A percentile compares a stretch with the other conserved stretches of the same genome.
Evolutionary conservation across 2,888 invertebrate species (phyloP).

Genomic region (Euclidia mi): DNA sequence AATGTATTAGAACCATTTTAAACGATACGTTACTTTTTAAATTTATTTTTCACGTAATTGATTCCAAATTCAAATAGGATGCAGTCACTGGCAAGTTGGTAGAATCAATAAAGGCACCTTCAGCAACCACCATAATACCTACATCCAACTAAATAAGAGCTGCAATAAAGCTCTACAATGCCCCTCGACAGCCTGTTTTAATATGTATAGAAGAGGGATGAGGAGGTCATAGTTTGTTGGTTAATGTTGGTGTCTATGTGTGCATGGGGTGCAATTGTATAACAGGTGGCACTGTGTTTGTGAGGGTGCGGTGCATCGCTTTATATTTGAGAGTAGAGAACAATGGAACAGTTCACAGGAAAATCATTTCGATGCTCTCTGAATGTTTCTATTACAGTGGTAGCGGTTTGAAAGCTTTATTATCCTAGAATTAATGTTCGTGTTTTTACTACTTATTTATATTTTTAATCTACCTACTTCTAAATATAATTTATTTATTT

Average conservation of each 20-base stretch:
- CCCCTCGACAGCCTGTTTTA: conserved; percentile 47
- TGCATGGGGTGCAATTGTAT: conserved; percentile 65
- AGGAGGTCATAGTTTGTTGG: conserved; percentile 61
- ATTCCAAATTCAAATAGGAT: conserved; percentile 7
- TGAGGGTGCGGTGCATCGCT: conserved; percentile 65
- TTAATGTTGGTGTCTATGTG: conserved; percentile 53
- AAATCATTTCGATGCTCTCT: conserved; percentile 34
- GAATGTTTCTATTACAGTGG: conserved; percentile 1
- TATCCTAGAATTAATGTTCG: too few species aligned
- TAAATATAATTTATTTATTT: too few species aligned
- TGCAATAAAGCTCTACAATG: conserved; percentile 43
- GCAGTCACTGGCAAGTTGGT: conserved; percentile 52
- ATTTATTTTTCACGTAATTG: conserved; percentile 3
- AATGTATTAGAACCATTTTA: too few species aligned
- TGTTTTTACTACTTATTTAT: too few species aligned
- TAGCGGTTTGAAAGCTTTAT: too few species aligned
- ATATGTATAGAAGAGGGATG: conserved; percentile 32
- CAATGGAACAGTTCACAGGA: conserved; percentile 48
- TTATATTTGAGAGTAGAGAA: conserved; percentile 52
- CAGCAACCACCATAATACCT: conserved; percentile 46
- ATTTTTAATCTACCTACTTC: too few species aligned
- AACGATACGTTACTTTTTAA: too few species aligned
- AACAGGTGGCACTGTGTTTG: conserved; percentile 67
- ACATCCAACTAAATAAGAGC: conserved; percentile 60
- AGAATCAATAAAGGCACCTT: conserved; percentile 64